Conservation (phyloP, 2,797 vertebrate species). For the Podarcis lilfordi region DNA sequence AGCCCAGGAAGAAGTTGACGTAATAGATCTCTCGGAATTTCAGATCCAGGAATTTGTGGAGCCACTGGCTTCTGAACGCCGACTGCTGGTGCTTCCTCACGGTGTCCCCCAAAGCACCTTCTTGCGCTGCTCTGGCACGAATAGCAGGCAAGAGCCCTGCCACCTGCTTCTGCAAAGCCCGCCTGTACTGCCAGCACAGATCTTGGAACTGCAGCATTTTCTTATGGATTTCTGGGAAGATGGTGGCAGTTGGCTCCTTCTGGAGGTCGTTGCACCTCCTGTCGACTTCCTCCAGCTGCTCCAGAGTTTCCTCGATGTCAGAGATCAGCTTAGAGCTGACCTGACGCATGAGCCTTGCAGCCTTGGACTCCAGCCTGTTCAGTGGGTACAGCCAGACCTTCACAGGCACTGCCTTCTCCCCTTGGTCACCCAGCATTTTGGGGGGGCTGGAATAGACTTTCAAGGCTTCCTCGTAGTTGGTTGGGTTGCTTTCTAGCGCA, state of each 20-base stretch:
- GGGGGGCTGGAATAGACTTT: constrained; percentile 26
- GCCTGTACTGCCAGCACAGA: constrained; percentile 50
- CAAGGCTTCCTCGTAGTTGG: constrained; percentile 53
- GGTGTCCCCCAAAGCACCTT: constrained; percentile 28
- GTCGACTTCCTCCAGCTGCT: constrained; percentile 35
- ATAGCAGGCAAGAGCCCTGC: neutral
- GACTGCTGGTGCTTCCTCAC: constrained; percentile 8
- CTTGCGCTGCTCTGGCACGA: constrained; percentile 15
- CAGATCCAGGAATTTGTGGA: neutral
- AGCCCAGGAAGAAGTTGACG: constrained; percentile 12
- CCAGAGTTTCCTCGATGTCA: constrained; percentile 35
- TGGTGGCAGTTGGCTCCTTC: constrained; percentile 17
- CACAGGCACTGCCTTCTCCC: constrained; percentile 34
- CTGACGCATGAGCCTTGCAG: constrained; percentile 61
- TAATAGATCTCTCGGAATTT: neutral
- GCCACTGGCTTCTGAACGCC: neutral
- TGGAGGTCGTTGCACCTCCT: constrained; percentile 51
- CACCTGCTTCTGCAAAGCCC: constrained; percentile 49
- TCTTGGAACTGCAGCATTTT: constrained; percentile 51
- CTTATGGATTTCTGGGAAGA: constrained; percentile 46
- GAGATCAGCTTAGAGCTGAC: constrained; percentile 44
- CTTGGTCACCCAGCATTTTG: constrained; percentile 9
- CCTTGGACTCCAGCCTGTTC: constrained; percentile 60
- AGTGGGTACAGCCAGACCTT: constrained; percentile 30
- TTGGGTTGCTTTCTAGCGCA: constrained; percentile 54